Base-by-base conservation (phyloP, 1,140 invertebrate species). In the Ylistrum balloti region DNA sequence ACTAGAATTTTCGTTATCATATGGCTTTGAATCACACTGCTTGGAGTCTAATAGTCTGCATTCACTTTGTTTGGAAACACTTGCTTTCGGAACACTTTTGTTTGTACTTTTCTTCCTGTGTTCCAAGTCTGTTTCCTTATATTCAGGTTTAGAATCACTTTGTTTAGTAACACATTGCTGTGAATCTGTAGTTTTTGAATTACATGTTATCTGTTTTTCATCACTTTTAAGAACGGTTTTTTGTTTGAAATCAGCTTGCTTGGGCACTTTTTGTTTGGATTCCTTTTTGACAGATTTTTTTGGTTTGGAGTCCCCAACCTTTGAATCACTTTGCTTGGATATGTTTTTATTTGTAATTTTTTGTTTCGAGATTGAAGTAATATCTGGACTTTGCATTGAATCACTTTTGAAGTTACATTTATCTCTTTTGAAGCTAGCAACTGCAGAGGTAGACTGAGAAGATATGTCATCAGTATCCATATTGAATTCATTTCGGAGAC, bases 1-100 rank as follows among this genome's bases (percentile, higher is more conserved):
- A 74, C 28, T 28, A 74, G 9, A 0, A 74, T n/a, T 74, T 74
- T 74, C 28, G 22, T 22, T 5, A 5, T 7, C 22, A 28, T 74
- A 28, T 28, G n/a, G 56, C 17, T 74, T 74, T 28, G 56, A 74
- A 74, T 74, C 56, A 74, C 56, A 28, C 28, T 74, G 56, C 20
- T 45, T 45, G 41, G 41, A 45, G 35, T 38, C 56, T 28, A 28
- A 74, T 74, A 28, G 56, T 74, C 56, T 11, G n/a, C 22, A 28
- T 74, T 74, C 56, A 74, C 56, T 74, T 74, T 74, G 56, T 45
- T 45, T 45, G 41, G 41, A 45, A 48, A 22, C 22, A 74, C 56
- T 28, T 28, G n/a, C 22, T n/a, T 74, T 74, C 17, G 22, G 56
- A 74, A 74, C 56, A 74, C 56, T 74, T 74, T n/a, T 74, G 5